Evolutionary conservation across 2,888 invertebrate genomes (phyloP).

Genomic region (Patella pellucida): DNA sequence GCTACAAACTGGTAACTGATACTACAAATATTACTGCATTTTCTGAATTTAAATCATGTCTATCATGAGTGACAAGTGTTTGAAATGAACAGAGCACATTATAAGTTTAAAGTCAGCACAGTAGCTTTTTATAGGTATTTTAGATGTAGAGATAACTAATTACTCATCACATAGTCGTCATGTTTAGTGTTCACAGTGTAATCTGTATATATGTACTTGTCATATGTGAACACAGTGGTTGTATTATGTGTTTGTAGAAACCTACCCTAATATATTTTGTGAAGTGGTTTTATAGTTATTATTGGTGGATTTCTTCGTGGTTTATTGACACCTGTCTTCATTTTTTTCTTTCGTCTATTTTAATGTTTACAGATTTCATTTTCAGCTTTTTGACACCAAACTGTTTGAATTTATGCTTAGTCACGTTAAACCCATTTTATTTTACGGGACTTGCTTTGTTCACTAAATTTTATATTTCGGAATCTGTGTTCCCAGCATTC

Average conservation of each 20-base stretch:
- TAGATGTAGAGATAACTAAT: too few species aligned
- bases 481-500: too few species aligned
- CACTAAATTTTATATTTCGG: not conserved
- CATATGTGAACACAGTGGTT: slow-evolving; percentile 3
- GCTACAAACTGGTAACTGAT: too few species aligned
- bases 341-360: not conserved
- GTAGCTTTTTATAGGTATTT: too few species aligned
- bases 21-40: too few species aligned
- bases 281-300: slow-evolving; percentile 7
- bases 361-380: slow-evolving; percentile 4
- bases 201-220: not conserved
- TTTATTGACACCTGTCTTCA: slow-evolving; percentile 8
- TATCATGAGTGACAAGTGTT: too few species aligned
- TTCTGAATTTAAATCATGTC: too few species aligned
- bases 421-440: not conserved
- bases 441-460: not conserved
- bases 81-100: too few species aligned
- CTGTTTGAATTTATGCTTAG: slow-evolving; percentile 9
- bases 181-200: not conserved
- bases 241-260: slow-evolving; percentile 9
- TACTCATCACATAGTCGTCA: too few species aligned
- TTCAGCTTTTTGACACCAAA: not conserved
- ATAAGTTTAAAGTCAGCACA: too few species aligned
- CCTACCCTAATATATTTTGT: slow-evolving; percentile 1
- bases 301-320: slow-evolving; percentile 9